A percentile compares a stretch with the other conserved stretches of the same genome.
phyloP scores from a whole-genome alignment of 2,888 invertebrate species.

The Acronicta aceris region DNA sequence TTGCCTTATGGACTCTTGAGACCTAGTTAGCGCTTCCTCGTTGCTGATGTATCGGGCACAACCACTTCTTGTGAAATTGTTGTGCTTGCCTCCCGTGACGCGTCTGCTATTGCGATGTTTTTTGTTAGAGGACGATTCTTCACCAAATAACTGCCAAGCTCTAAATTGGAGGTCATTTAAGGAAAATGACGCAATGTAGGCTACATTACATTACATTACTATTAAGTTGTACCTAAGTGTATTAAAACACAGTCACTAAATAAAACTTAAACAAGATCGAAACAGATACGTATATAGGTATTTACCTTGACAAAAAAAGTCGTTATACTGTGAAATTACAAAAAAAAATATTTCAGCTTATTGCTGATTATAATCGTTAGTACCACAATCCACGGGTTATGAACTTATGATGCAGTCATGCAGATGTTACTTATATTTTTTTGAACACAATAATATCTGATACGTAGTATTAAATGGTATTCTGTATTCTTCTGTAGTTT shows the following conservation, averaged over 20 bases:
- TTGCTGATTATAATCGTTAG: background rate
- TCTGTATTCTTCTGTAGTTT: conserved; percentile 2
- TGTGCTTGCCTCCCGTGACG: conserved; percentile 63
- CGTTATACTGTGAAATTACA: too few relatives aligned
- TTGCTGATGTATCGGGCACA: conserved; percentile 58
- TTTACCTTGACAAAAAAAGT: too few relatives aligned
- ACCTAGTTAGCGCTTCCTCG: conserved; percentile 70
- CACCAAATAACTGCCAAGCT: conserved; percentile 10
- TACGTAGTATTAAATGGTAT: too few relatives aligned
- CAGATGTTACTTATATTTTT: conserved; percentile 1
- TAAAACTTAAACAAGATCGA: conserved; percentile 13
- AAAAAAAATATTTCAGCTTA: background rate
- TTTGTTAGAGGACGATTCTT: conserved; percentile 12
- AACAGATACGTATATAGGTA: background rate
- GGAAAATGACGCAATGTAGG: background rate
- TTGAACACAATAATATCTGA: conserved; percentile 16
- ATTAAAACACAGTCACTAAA: background rate
- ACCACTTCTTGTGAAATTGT: conserved; percentile 67
- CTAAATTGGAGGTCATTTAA: conserved; percentile 7
- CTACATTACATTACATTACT: too few relatives aligned
- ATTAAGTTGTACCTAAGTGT: too few relatives aligned
- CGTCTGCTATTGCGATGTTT: conserved; percentile 54
- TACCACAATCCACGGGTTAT: too few relatives aligned
- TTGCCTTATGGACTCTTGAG: conserved; percentile 67
- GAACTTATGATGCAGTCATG: background rate